Percentiles rank a stretch among this genome's conserved stretches.
Conservation (phyloP, 2,888 invertebrate species). For the Eurois occulta region DNA sequence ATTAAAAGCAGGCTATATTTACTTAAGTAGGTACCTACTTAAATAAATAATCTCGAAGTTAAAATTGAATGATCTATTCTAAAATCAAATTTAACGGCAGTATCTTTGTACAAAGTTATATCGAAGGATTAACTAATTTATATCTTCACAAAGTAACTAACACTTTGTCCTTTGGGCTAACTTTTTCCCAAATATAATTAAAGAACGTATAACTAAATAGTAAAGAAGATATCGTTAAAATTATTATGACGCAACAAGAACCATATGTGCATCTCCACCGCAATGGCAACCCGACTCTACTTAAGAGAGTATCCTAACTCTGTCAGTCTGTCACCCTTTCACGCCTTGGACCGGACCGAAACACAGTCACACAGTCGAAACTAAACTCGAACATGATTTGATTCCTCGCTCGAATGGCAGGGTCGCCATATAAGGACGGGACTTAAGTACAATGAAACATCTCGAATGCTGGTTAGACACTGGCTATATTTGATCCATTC, state of each 20-base stretch:
- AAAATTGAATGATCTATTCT: neutral
- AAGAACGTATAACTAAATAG: neutral
- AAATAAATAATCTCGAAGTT: neutral
- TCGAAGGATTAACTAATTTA: too few relatives aligned
- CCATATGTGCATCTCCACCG: neutral
- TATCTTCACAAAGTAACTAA: neutral
- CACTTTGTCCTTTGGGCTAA: neutral
- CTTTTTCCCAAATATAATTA: neutral
- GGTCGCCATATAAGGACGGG: too few relatives aligned
- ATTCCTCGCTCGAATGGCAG: too few relatives aligned
- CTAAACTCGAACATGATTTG: too few relatives aligned
- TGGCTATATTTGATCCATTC: too few relatives aligned
- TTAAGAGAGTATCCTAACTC: neutral
- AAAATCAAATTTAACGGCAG: neutral
- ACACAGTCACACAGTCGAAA: too few relatives aligned
- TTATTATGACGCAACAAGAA: neutral
- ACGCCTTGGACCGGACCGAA: too few relatives aligned
- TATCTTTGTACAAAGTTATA: neutral
- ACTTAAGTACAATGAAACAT: too few relatives aligned
- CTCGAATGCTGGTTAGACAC: too few relatives aligned
- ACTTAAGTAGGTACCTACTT: too few relatives aligned
- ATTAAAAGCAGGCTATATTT: neutral
- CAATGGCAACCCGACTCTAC: neutral
- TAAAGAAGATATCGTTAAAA: slow-evolving; percentile 3
- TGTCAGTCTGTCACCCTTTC: neutral